A percentile compares a stretch with the other conserved stretches of the same genome.
phyloP scores from a whole-genome alignment of 2,888 invertebrate genomes.

The Seira ritae region DNA sequence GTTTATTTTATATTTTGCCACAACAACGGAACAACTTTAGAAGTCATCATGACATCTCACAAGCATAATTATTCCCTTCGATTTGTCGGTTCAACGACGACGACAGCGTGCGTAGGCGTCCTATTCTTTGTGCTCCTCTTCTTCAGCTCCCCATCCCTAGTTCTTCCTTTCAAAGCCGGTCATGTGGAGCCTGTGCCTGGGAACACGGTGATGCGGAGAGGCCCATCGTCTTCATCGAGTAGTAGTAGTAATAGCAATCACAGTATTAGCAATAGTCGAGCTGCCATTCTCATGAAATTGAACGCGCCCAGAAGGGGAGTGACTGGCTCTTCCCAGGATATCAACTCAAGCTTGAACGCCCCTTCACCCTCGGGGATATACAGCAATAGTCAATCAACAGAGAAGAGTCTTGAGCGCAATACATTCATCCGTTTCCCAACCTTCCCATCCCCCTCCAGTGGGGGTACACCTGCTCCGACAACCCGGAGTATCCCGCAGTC shows the following conservation, averaged over 20 bases:
- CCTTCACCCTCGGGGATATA: not conserved
- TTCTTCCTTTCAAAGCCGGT: conserved; percentile 47
- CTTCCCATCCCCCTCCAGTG: conserved; percentile 40
- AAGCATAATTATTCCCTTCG: too few relatives aligned
- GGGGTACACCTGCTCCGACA: not conserved
- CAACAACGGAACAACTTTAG: too few relatives aligned
- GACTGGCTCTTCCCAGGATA: conserved; percentile 20
- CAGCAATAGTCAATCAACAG: conserved; percentile 25
- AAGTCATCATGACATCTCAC: too few relatives aligned
- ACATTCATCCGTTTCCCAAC: conserved; percentile 53
- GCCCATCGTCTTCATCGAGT: not conserved
- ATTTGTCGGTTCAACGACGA: not conserved
- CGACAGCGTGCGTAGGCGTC: not conserved
- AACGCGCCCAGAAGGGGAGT: conserved; percentile 31
- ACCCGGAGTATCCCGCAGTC: not conserved
- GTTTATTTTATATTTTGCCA: too few relatives aligned
- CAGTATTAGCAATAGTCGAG: conserved; percentile 19
- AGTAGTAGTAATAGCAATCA: not conserved
- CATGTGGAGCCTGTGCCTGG: conserved; percentile 53
- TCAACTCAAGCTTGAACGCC: not conserved
- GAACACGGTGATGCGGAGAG: conserved; percentile 22
- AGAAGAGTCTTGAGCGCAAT: conserved; percentile 23
- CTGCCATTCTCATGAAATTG: conserved; percentile 47
- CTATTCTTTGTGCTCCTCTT: not conserved
- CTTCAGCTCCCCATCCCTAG: conserved; percentile 17